phyloP scores from a whole-genome alignment of 1,140 invertebrate species.

The Acromyrmex echinatior region DNA sequence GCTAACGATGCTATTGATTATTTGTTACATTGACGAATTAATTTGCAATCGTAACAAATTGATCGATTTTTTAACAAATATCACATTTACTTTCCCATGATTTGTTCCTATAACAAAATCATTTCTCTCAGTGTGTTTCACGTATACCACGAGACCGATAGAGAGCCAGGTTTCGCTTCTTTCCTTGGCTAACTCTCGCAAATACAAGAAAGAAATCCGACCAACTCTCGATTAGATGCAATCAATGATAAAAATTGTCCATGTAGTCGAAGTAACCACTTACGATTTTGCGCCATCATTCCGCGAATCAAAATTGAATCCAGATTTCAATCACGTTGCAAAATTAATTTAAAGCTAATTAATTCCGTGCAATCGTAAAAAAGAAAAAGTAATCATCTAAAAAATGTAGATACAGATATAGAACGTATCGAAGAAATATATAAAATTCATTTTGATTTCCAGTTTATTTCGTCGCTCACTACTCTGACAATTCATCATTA shows the following conservation, averaged over 20 bases:
- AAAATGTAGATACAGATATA: not conserved
- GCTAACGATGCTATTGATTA: no score
- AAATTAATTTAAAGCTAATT: not conserved
- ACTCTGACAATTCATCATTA: constrained; percentile 4
- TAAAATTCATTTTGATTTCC: not conserved
- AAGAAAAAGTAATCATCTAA: not conserved
- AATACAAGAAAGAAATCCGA: constrained; percentile 20
- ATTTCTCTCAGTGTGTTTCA: not conserved
- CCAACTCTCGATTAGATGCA: not conserved
- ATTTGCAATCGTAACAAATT: no score
- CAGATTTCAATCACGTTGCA: not conserved
- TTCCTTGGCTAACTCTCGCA: constrained; percentile 11
- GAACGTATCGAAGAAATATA: not conserved
- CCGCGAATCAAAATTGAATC: constrained; percentile 1
- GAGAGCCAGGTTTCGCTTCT: constrained; percentile 4
- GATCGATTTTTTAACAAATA: no score
- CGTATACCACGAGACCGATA: not conserved
- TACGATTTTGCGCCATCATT: not conserved
- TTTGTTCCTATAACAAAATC: no score
- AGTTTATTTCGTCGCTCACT: not conserved
- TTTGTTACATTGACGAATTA: no score
- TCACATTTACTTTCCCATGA: no score
- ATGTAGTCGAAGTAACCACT: not conserved
- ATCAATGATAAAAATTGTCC: not conserved
- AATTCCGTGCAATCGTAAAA: not conserved